Conservation (phyloP, 1,140 invertebrate genomes). For the Globodera rostochiensis region DNA sequence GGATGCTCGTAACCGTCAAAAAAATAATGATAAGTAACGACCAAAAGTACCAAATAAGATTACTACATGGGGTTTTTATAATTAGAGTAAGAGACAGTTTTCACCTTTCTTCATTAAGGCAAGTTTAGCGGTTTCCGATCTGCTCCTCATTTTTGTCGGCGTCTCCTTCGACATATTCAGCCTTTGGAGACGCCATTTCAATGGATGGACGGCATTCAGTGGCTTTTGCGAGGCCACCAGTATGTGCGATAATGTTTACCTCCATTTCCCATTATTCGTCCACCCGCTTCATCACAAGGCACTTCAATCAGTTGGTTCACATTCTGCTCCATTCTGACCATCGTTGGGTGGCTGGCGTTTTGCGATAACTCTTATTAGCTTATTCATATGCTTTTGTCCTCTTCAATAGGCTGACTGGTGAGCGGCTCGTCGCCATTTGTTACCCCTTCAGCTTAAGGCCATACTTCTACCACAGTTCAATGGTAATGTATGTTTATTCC, state of each 20-base stretch:
- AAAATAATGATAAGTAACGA: too few species aligned
- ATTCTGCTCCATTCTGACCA: slow-evolving; percentile 56
- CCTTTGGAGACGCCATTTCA: slow-evolving; percentile 32
- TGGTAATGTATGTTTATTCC: slow-evolving; percentile 13
- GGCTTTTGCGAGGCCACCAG: slow-evolving; percentile 57
- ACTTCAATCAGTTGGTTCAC: slow-evolving; percentile 61
- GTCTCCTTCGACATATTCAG: slow-evolving; percentile 68
- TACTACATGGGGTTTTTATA: too few species aligned
- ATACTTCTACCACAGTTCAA: slow-evolving; percentile 25
- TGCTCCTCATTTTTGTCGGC: slow-evolving; percentile 76
- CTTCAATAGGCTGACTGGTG: slow-evolving; percentile 51
- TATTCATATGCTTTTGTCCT: slow-evolving; percentile 19
- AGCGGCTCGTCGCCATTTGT: slow-evolving; percentile 61
- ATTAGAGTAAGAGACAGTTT: not conserved
- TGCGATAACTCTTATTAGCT: not conserved
- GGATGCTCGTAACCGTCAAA: too few species aligned
- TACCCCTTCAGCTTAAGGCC: slow-evolving; percentile 55
- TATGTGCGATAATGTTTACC: slow-evolving; percentile 16
- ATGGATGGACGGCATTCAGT: slow-evolving; percentile 28
- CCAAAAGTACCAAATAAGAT: too few species aligned
- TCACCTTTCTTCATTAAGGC: slow-evolving; percentile 59
- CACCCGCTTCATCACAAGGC: slow-evolving; percentile 12
- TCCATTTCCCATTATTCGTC: slow-evolving; percentile 25
- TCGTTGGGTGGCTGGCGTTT: slow-evolving; percentile 23
- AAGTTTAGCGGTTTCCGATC: slow-evolving; percentile 85